Evolutionary conservation across 2,113 vertebrate species (phyloP), one percentile per base, ranked within the genome.

Genomic region (Oostethus manadensis): DNA sequence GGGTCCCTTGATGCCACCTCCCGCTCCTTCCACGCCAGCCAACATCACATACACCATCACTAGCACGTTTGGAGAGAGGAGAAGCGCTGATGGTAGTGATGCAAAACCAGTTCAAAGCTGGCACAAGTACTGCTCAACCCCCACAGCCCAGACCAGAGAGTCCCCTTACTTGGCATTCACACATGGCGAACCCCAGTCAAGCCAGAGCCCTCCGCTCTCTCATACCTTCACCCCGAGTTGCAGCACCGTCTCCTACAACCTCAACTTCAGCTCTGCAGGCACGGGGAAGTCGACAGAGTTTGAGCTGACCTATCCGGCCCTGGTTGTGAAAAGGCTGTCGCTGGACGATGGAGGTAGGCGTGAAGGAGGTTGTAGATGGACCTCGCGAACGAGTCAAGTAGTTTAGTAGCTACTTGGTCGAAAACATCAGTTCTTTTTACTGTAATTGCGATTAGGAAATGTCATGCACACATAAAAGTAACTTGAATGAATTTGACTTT

Each of bases 291-390:
- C 60, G 0, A 20, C 78, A 10, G 84, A 86, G 17, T 51, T 35
- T 17, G 88, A 90, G 48, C 76, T 70, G 15, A 18, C 58, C 21
- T 86, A 83, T 67, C 84, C 73, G 0, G 77, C 90, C 43, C 83
- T 89, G 23, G 77, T 90, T 46, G 82, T 87, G 14, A 93, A 90
- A 73, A 86, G 70, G 1, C 74, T 89, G 16, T 83, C 90, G 10
- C 59, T 83, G 45, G 88, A 75, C 64, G 91, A 92, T 26, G 86
- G 82, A 83, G 90, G 87, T 84, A 79, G 51, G 80, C 29, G 8
- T 33, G 29, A 33, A 33, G 29, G 29, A 33, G 5, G 29, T 33
- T 33, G 29, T 33, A 48, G 46, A 15, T n/a, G 15, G 10, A 16
- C 14, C 17, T 46, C 1, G 44, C 17, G n/a, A n/a, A n/a, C n/a